phyloP scores from a whole-genome alignment of 2,888 invertebrate genomes.

The Synergus japonicus region DNA sequence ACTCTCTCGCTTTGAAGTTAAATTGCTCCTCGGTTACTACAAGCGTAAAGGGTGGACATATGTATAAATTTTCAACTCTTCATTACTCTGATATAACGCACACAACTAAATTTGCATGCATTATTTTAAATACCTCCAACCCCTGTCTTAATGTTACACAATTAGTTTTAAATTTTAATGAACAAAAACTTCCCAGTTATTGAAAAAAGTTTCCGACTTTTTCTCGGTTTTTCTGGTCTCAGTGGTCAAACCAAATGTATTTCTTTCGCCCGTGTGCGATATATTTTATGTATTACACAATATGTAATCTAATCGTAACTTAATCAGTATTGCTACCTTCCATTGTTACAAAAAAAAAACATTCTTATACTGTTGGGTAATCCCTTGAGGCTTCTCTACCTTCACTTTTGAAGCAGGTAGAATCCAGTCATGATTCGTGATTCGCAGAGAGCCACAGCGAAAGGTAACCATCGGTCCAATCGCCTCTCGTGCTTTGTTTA shows the following conservation, averaged over 20 bases:
- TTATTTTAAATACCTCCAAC: no score
- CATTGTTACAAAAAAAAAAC: neutral
- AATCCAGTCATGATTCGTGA: conserved; percentile 43
- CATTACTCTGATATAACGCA: neutral
- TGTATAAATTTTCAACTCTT: conserved; percentile 7
- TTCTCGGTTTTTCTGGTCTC: no score
- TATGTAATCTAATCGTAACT: neutral
- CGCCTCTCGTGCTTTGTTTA: conserved; percentile 53
- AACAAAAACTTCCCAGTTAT: no score
- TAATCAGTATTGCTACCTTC: neutral
- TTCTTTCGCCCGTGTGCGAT: no score
- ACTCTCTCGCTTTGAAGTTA: conserved; percentile 25
- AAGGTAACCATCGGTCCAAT: conserved; percentile 62
- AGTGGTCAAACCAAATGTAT: no score
- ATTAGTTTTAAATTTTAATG: no score
- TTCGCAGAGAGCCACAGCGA: conserved; percentile 53
- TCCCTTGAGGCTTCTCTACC: neutral
- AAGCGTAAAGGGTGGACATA: neutral
- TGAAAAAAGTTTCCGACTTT: no score
- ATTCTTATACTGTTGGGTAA: conserved; percentile 13
- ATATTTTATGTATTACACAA: neutral
- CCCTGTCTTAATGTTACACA: no score
- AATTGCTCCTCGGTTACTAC: conserved; percentile 23
- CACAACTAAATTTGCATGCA: no score
- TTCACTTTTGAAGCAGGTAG: conserved; percentile 47